Conservation (phyloP, 2,888 invertebrate species). For the Hanleya hanleyi region DNA sequence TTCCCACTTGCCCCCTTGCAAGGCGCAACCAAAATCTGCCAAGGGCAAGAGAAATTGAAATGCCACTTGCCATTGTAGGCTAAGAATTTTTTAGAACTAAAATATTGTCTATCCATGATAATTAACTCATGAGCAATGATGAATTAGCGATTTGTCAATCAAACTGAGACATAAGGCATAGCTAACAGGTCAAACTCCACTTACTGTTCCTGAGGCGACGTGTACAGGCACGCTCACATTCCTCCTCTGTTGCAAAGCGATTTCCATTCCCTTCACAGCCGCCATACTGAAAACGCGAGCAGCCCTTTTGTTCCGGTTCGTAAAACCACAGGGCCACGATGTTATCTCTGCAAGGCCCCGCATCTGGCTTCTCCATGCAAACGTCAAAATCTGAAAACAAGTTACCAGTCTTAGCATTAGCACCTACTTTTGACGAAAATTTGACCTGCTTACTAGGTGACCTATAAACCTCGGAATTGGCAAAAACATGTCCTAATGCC, state of each 20-base stretch:
- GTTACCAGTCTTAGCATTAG: background rate
- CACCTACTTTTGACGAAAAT: background rate
- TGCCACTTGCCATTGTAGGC: too few relatives aligned
- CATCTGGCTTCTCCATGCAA: slow-evolving; percentile 31
- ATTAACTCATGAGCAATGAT: background rate
- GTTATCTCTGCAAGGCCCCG: slow-evolving; percentile 41
- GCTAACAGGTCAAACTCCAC: too few relatives aligned
- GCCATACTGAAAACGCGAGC: slow-evolving; percentile 83
- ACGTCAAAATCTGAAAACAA: slow-evolving; percentile 13
- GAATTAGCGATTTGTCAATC: background rate
- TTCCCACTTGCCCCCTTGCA: too few relatives aligned
- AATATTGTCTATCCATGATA: too few relatives aligned
- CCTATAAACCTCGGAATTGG: too few relatives aligned
- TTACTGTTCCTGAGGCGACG: too few relatives aligned
- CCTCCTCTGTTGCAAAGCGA: slow-evolving; percentile 77
- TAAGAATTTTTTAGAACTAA: too few relatives aligned
- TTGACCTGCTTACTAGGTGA: too few relatives aligned
- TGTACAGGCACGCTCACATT: slow-evolving; percentile 50
- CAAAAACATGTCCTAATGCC: too few relatives aligned
- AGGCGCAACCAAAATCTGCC: too few relatives aligned
- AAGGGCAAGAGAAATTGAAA: too few relatives aligned
- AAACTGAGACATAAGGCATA: too few relatives aligned
- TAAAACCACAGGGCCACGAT: slow-evolving; percentile 79
- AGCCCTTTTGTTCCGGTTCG: slow-evolving; percentile 78
- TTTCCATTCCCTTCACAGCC: slow-evolving; percentile 91